phyloP scores from a whole-genome alignment of 2,797 vertebrate genomes.

The Antrozous pallidus region DNA sequence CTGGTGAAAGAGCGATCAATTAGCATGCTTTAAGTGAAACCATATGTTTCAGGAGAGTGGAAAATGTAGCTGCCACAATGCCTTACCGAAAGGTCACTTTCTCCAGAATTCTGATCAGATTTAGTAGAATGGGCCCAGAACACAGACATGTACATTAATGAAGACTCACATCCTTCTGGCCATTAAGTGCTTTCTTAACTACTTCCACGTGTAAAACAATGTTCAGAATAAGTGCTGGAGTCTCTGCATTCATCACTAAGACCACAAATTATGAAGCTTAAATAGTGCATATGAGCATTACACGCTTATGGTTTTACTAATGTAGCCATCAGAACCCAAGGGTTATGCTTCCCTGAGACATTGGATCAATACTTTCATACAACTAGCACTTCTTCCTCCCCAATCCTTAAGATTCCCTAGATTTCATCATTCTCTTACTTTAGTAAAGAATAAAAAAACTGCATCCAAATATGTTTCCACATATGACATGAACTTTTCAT shows the following conservation, averaged over 20 bases:
- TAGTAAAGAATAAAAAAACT: constrained; percentile 10
- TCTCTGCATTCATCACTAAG: constrained; percentile 8
- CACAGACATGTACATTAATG: background rate
- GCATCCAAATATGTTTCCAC: background rate
- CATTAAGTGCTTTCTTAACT: constrained; percentile 20
- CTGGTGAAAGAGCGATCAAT: background rate
- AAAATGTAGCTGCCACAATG: background rate
- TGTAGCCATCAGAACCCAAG: background rate
- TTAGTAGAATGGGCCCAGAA: constrained; percentile 6
- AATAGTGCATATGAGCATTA: background rate
- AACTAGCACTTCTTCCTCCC: background rate
- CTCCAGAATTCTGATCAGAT: constrained; percentile 30
- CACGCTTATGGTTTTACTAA: background rate
- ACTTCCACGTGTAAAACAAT: background rate
- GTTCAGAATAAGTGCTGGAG: background rate
- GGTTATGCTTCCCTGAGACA: background rate
- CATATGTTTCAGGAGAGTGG: background rate
- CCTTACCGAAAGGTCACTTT: constrained; percentile 16
- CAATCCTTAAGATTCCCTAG: background rate
- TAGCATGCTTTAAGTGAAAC: constrained; percentile 42
- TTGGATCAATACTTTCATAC: background rate
- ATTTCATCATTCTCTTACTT: background rate
- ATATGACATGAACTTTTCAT: background rate
- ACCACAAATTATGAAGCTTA: constrained; percentile 11
- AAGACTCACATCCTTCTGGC: background rate